phyloP scores from a whole-genome alignment of 2,888 invertebrate genomes.

The Autographa gamma region DNA sequence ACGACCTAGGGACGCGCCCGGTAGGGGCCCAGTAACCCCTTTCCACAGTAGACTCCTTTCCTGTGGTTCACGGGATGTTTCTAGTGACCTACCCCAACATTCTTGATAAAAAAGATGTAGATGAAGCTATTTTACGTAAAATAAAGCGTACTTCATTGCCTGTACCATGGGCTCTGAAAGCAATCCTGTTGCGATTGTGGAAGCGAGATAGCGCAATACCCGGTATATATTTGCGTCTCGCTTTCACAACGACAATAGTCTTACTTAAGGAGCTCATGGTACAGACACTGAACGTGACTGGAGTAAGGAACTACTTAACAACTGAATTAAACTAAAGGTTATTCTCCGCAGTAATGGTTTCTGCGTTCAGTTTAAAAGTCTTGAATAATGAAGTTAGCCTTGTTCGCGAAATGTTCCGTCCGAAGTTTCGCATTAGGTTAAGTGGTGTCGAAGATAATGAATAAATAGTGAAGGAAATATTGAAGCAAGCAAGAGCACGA shows the following conservation, averaged over 20 bases:
- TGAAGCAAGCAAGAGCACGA: not conserved
- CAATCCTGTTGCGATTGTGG: no score
- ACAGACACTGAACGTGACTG: conserved; percentile 30
- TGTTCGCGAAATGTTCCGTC: conserved; percentile 33
- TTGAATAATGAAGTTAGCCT: conserved; percentile 46
- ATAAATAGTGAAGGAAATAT: conserved; percentile 4
- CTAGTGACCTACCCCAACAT: not conserved
- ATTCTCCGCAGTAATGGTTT: conserved; percentile 39
- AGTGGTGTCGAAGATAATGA: conserved; percentile 29
- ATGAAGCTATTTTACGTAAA: conserved; percentile 32
- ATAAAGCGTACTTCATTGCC: conserved; percentile 14
- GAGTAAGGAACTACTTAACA: conserved; percentile 50
- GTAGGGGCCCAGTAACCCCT: no score
- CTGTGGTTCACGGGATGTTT: no score
- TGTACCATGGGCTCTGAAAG: no score
- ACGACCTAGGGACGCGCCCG: no score
- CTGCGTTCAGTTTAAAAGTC: conserved; percentile 33
- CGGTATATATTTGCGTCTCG: no score
- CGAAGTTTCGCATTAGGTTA: conserved; percentile 30
- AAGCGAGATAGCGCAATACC: no score
- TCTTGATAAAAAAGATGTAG: not conserved
- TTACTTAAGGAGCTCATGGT: no score
- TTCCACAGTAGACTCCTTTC: no score
- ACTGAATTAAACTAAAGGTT: conserved; percentile 48
- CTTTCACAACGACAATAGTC: no score